Evolutionary conservation across 2,888 invertebrate species (phyloP).

Genomic region (Melanostoma mellinum): DNA sequence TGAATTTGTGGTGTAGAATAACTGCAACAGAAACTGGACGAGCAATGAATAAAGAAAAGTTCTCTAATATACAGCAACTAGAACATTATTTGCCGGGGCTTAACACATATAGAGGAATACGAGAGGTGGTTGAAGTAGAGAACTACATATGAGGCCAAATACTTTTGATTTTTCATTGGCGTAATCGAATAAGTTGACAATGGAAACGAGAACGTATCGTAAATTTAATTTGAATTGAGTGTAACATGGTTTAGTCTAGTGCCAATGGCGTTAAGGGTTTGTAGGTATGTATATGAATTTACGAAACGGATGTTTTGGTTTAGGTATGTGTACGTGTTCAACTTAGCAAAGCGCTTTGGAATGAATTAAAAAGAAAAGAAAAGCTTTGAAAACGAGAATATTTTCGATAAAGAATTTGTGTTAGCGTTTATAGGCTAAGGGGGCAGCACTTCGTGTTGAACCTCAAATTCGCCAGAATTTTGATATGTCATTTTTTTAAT

Average conservation of each 20-base stretch:
- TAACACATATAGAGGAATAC: slow-evolving; percentile 36
- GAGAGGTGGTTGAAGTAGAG: slow-evolving; percentile 10
- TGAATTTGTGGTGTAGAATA: slow-evolving; percentile 65
- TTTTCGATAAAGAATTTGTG: no score
- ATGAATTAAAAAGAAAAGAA: no score
- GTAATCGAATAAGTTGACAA: not conserved
- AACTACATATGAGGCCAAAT: slow-evolving; percentile 36
- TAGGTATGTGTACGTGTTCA: no score
- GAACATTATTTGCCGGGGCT: not conserved
- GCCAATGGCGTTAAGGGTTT: no score
- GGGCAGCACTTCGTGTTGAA: no score
- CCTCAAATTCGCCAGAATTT: no score
- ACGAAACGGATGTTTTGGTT: no score
- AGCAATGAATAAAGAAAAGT: not conserved
- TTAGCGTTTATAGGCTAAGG: no score
- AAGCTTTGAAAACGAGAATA: no score
- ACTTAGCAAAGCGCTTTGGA: no score
- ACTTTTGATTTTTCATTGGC: slow-evolving; percentile 20
- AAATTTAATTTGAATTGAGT: slow-evolving; percentile 44
- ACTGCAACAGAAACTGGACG: slow-evolving; percentile 44
- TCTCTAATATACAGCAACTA: not conserved
- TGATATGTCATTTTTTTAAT: no score
- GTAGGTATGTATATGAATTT: no score
- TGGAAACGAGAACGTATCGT: slow-evolving; percentile 17
- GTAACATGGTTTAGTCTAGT: slow-evolving; percentile 28